Evolutionary conservation across 1,140 invertebrate genomes (phyloP), one percentile per base, ranked within the genome.

Genomic region (Ceratina australensis): DNA sequence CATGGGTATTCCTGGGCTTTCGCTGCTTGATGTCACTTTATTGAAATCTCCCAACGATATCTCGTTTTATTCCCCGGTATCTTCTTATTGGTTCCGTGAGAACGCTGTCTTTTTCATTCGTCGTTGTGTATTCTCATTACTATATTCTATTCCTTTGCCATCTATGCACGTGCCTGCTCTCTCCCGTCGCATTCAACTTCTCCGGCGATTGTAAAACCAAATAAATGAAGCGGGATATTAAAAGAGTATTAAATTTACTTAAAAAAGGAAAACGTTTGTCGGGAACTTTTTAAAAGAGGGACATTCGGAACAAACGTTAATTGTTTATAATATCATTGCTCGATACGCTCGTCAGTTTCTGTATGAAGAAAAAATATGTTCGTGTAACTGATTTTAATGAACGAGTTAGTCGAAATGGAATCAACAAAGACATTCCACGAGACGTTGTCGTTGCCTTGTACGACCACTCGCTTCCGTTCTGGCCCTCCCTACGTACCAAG

Each of bases 401-500:
- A 20, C 16, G 49, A 65, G 7, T 5, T 16, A 42, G 13, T 24
- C 20, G 18, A 47, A 42, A 28, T 22, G 13, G n/a, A 20, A 20
- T 50, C 47, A 65, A 65, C 20, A 24, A 22, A 56, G 24, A 12
- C n/a, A 59, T 67, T 75, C 42, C 26, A 57, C 22, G 1, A 22
- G 24, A 18, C 50, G 42, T 20, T 13, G 18, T 1, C 24, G 10
- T 57, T n/a, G 20, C 22, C 0, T 57, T 28, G 7, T 22, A 61
- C 74, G 49, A 76, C 74, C 47, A 69, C 56, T 56, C 74, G 42
- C 74, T 54, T 76, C 74, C 74, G 74, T 68, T 42, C 54, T 22
- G 60, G 59, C 16, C 69, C 74, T 76, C 13, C 65, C 69, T 71
- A 52, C 56, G 50, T 26, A 26, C 16, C 52, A 54, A n/a, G 16